These are phyloP conservation scores for Tragelaphus scriptus DNA, from an alignment of 2,113 vertebrate species.

Conservation along the genomic window DNA sequence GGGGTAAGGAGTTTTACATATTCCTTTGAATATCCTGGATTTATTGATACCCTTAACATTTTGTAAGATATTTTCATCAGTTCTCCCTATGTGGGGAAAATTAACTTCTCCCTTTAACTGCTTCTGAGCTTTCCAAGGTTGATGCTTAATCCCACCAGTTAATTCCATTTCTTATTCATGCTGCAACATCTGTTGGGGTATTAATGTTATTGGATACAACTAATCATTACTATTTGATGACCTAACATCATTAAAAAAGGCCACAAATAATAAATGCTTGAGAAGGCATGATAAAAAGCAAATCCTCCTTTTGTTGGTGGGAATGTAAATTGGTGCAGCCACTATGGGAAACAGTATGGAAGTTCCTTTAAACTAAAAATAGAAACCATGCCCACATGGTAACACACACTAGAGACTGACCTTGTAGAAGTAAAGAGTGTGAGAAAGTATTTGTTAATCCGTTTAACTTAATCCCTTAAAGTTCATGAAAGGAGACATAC, in stretches of 20 bases:
- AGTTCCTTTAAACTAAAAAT: neutral
- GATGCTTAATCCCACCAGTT: neutral
- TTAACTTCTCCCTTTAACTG: neutral
- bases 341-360: neutral
- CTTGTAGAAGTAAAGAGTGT: neutral
- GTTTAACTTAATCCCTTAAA: neutral
- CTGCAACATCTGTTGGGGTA: constrained; percentile 23
- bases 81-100: neutral
- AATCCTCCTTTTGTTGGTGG: neutral
- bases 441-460: neutral
- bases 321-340: neutral
- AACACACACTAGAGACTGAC: neutral
- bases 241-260: neutral
- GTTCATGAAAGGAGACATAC: neutral
- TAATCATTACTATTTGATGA: neutral
- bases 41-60: neutral
- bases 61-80: neutral
- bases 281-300: neutral
- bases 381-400: neutral
- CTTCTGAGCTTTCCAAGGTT: neutral
- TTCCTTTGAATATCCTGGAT: neutral
- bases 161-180: constrained; percentile 38
- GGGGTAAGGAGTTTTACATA: neutral
- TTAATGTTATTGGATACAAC: neutral
- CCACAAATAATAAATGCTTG: neutral